Percentiles rank a stretch among this genome's conserved stretches.
These are phyloP conservation scores for Momotus momota DNA, from an alignment of 2,797 vertebrate species.

Conservation along the genomic window DNA sequence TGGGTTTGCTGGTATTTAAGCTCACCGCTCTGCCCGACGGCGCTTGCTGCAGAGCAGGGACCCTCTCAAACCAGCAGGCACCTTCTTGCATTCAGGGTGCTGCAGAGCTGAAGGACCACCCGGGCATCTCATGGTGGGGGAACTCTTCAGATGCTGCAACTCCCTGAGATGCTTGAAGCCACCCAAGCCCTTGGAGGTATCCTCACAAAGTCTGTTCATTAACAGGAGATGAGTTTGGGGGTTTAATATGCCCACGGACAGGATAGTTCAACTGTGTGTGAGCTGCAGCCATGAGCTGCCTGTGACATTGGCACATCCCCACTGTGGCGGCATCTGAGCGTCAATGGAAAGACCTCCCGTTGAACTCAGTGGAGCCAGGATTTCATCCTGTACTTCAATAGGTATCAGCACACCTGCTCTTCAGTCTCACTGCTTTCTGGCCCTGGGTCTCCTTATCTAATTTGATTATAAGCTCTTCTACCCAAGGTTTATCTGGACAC, in stretches of 20 bases:
- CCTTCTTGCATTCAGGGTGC: not conserved
- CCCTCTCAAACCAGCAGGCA: not conserved
- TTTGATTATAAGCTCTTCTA: not conserved
- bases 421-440: not conserved
- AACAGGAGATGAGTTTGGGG: not conserved
- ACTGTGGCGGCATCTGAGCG: not conserved
- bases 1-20: not conserved
- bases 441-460: not conserved
- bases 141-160: not conserved
- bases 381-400: not conserved
- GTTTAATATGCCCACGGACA: not conserved
- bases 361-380: rapidly evolving
- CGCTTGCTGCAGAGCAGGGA: rapidly evolving
- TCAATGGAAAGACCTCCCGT: rapidly evolving
- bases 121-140: rapidly evolving
- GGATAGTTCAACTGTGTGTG: not conserved
- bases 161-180: not conserved
- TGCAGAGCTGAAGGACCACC: not conserved
- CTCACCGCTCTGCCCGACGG: not conserved
- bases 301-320: rapidly evolving
- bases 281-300: not conserved
- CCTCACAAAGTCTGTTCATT: not conserved
- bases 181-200: no score
- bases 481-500: not conserved
- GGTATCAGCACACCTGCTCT: not conserved